phyloP scores from a whole-genome alignment of 1,140 invertebrate species.

The Aphidius gifuensis region DNA sequence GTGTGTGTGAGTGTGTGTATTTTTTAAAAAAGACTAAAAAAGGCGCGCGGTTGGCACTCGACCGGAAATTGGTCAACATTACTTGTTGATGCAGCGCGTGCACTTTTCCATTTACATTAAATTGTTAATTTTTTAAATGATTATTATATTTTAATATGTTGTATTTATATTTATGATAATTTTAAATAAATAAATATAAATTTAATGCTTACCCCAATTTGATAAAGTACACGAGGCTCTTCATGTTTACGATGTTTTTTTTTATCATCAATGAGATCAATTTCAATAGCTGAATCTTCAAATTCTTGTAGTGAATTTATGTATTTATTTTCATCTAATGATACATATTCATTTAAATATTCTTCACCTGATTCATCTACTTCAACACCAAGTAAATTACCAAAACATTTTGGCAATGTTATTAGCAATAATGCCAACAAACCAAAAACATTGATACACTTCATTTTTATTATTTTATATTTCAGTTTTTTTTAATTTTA shows the following conservation, averaged over 20 bases:
- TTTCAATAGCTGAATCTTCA: slow-evolving; percentile 44
- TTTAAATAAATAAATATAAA: slow-evolving; percentile 9
- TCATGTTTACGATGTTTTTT: slow-evolving; percentile 29
- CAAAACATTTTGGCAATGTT: slow-evolving; percentile 2
- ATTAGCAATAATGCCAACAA: background rate
- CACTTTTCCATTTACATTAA: slow-evolving; percentile 26
- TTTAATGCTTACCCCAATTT: slow-evolving; percentile 43
- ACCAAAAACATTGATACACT: background rate
- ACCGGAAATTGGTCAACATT: slow-evolving; percentile 34
- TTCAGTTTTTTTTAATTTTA: background rate
- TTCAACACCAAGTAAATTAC: slow-evolving; percentile 33
- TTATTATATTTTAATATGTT: background rate
- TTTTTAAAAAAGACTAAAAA: slow-evolving; percentile 24
- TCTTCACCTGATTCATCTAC: slow-evolving; percentile 39
- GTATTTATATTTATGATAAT: background rate
- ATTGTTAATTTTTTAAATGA: slow-evolving; percentile 22
- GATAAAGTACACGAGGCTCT: slow-evolving; percentile 46
- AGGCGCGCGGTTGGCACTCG: slow-evolving; percentile 22
- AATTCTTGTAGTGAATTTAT: slow-evolving; percentile 40
- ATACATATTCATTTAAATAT: slow-evolving; percentile 40
- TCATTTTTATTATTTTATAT: slow-evolving; percentile 13
- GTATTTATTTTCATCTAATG: slow-evolving; percentile 40
- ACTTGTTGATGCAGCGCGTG: slow-evolving; percentile 26
- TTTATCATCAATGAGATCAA: slow-evolving; percentile 43
- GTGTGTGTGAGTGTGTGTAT: too few species aligned